phyloP scores from a whole-genome alignment of 1,140 invertebrate species.

The Cydia pomonella region DNA sequence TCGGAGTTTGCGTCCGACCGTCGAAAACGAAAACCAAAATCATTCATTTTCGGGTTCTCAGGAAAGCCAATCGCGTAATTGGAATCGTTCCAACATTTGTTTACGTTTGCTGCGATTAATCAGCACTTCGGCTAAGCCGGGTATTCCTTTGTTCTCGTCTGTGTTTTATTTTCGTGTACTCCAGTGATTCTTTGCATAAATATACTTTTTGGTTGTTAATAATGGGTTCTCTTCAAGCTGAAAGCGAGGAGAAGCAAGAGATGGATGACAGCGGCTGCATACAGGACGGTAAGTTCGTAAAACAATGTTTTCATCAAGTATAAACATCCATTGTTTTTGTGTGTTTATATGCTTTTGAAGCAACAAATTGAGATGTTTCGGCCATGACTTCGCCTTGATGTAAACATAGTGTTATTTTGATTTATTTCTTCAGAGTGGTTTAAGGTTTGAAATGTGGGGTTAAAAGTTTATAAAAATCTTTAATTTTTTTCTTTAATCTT shows the following conservation, averaged over 20 bases:
- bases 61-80: slow-evolving; percentile 38
- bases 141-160: slow-evolving; percentile 10
- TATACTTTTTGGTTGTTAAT: slow-evolving; percentile 38
- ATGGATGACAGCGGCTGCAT: slow-evolving; percentile 66
- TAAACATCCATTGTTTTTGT: background rate
- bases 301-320: slow-evolving; percentile 20
- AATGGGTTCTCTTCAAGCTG: slow-evolving; percentile 53
- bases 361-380: background rate
- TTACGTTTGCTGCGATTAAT: slow-evolving; percentile 45
- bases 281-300: slow-evolving; percentile 57
- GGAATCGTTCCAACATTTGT: slow-evolving; percentile 57
- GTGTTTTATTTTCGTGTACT: background rate
- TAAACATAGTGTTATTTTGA: no score
- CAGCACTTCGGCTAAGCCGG: slow-evolving; percentile 33
- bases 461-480: no score
- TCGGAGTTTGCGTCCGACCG: slow-evolving; percentile 18
- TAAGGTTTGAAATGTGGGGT: no score
- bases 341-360: background rate
- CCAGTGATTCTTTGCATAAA: background rate
- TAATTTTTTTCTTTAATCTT: no score
- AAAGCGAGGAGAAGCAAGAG: slow-evolving; percentile 48
- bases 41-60: slow-evolving; percentile 13
- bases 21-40: slow-evolving; percentile 19
- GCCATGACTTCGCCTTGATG: no score
- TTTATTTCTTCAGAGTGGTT: no score